These are phyloP conservation scores for Piscicola geometra DNA, from an alignment of 2,888 invertebrate genomes.

Conservation along the genomic window DNA sequence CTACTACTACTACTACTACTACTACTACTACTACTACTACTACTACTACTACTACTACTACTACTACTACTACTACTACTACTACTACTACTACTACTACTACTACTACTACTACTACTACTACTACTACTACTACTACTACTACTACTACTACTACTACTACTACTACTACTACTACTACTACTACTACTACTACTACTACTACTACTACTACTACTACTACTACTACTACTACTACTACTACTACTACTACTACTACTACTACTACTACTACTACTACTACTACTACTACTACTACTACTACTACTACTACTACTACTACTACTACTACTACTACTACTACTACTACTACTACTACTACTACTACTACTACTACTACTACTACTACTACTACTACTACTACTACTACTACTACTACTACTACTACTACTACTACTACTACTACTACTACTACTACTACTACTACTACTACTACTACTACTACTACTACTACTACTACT, in stretches of 20 bases:
- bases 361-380: background rate
- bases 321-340: background rate
- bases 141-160: slow-evolving; percentile 35
- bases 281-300: slow-evolving; percentile 21
- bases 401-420: background rate
- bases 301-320: slow-evolving; percentile 24
- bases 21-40: slow-evolving; percentile 12
- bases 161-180: slow-evolving; percentile 35
- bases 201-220: slow-evolving; percentile 10
- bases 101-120: slow-evolving; percentile 34
- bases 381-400: background rate
- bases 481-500: slow-evolving; percentile 9
- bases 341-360: background rate
- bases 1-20: slow-evolving; percentile 12
- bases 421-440: background rate
- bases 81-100: slow-evolving; percentile 21
- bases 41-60: slow-evolving; percentile 12
- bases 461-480: slow-evolving; percentile 4
- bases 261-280: slow-evolving; percentile 32
- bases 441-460: background rate
- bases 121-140: slow-evolving; percentile 35
- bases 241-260: slow-evolving; percentile 31
- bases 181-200: slow-evolving; percentile 37
- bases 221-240: slow-evolving; percentile 11
- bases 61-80: slow-evolving; percentile 12